These are phyloP conservation scores for Gymnobelideus leadbeateri DNA, from an alignment of 2,113 vertebrate species.

Conservation along the genomic window DNA sequence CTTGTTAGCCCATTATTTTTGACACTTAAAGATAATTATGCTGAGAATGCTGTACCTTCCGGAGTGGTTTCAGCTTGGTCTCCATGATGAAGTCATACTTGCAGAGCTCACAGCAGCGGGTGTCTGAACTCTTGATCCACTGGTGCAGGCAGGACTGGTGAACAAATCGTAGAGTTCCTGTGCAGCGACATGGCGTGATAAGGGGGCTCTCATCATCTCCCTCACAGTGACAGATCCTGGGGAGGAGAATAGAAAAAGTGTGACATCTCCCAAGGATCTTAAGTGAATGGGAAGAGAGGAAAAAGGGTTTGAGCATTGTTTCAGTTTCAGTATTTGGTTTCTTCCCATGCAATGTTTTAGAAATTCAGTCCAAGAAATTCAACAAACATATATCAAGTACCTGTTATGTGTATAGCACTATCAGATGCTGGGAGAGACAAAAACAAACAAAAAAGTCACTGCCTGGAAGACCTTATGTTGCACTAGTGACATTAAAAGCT, in stretches of 20 bases:
- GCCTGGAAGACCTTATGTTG: not conserved
- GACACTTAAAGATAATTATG: not conserved
- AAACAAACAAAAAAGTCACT: not conserved
- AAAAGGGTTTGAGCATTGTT: not conserved
- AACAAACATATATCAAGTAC: not conserved
- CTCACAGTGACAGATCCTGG: conserved; percentile 99
- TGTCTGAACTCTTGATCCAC: conserved; percentile 99
- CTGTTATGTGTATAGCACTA: not conserved
- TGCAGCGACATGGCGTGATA: conserved; percentile 97
- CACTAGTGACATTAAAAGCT: not conserved
- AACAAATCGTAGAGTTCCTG: conserved; percentile 95
- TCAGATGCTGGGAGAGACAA: not conserved
- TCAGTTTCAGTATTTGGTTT: not conserved
- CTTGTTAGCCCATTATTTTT: not conserved
- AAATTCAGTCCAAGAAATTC: not conserved
- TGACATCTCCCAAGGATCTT: conserved; percentile 51
- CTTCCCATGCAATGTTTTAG: not conserved
- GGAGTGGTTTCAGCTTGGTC: conserved; percentile 95
- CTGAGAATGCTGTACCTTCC: conserved; percentile 86
- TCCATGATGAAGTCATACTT: conserved; percentile 99
- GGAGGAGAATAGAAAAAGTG: conserved; percentile 77
- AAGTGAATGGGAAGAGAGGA: conserved; percentile 4
- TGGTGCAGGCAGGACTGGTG: conserved; percentile 97
- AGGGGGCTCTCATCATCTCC: conserved; percentile 95
- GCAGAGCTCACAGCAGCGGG: conserved; percentile 98